Base-by-base conservation (phyloP, 2,888 invertebrate genomes). In the Biston betularia region DNA sequence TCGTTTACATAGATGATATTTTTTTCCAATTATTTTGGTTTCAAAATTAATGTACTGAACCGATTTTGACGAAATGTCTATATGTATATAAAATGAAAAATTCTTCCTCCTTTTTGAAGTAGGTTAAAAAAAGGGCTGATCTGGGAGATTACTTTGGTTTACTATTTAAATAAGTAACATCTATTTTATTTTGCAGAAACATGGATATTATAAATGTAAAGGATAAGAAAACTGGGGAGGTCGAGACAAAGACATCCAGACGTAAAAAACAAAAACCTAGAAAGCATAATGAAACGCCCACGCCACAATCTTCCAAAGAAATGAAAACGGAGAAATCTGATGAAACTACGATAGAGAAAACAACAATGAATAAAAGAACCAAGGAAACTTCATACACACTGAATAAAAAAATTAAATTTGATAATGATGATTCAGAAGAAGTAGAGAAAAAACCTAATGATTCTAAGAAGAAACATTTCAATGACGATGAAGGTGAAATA, bases 401-500 rank as follows among this genome's bases (percentile, higher is more conserved):
- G 60, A 80, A 78, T 46, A 81, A 79, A 68, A 84, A 80, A 72
- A 81, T 74, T 61, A 72, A 75, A 70, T 79, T 82, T 70, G 72
- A 75, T 8, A 77, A 79, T 50, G 80, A 78, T 48, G 72, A 75
- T 44, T 68, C 76, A 6, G 63, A 69, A 14, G 78, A 78, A 72
- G 75, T 74, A 50, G 52, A 71, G 38, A 62, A 44, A 38, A 64
- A 69, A 69, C 33, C 45, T 44, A 65, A 68, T 49, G 67, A 67
- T 40, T 40, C 57, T 56, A 62, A 65, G 63, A 67, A 67, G 9
- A 70, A 74, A 46, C 68, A 73, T 59, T 45, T 77, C 56, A 81
- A 82, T 67, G 79, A 80, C 52, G 85, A 85, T 38, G 90, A 92
- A 73, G 85, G 84, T 57, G 79, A 84, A 65, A 76, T 90, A 0